Evolutionary conservation across 2,797 vertebrate species (phyloP), one percentile per base, ranked within the genome.

Genomic region (Leptoclinus maculatus): DNA sequence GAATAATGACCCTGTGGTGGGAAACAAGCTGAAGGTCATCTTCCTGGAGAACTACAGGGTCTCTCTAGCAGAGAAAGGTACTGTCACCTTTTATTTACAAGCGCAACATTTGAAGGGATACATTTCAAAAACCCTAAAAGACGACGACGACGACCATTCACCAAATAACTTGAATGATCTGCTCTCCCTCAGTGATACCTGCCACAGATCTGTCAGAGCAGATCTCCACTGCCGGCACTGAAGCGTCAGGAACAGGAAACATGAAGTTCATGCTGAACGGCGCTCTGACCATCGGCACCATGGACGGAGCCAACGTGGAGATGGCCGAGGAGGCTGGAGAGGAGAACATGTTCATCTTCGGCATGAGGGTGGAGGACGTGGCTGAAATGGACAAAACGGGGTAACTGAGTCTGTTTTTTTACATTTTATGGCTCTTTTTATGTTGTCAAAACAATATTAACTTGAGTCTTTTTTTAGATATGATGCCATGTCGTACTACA

Each of bases 251-350:
- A 4, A 99, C 98, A 0, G 98, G 98, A 5, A 99, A 99, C 91
- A 99, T 99, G 98, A 99, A 99, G 83, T 99, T 99, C 94, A 99
- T 99, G 98, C 91, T 99, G 88, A 99, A 99, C 0, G 97, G 98
- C 0, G 97, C 98, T 0, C 95, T 99, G 85, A 99, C 98, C 89
- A 98, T 99, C 0, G 98, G 98, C 80, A 99, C 98, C 76, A 97
- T 99, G 98, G 98, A 99, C 6, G 98, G 98, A 2, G 98, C 98
- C 91, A 99, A 98, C 0, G 98, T 99, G 81, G 98, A 99, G 88
- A 99, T 99, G 98, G 98, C 97, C 0, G 97, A 99, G 88, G 98
- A 99, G 88, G 98, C 97, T 0, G 97, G 98, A 5, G 96, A 97
- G 82, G 96, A 98, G 71, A 99, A 99, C 89, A 91, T 99, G 3